A percentile compares a stretch with the other conserved stretches of the same genome.
Conservation (phyloP, 2,113 vertebrate species). For the Phyllopteryx taeniolatus region DNA sequence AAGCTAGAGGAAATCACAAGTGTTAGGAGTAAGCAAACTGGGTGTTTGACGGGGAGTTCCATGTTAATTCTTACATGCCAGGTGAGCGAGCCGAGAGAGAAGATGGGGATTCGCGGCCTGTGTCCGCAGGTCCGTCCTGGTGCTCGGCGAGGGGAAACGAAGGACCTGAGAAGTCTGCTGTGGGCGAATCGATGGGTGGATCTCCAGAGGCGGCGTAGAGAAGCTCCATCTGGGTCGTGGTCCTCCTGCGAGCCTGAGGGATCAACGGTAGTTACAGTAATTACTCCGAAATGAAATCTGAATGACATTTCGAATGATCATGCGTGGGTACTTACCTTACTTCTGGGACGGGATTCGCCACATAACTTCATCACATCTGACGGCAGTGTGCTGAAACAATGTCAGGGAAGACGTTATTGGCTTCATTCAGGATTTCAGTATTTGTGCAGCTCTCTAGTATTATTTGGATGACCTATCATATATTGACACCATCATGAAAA, state of each 20-base stretch:
- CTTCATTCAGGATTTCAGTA: no score
- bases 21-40: neutral
- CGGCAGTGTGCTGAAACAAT: conserved; percentile 79
- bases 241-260: conserved; percentile 87
- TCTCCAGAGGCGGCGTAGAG: conserved; percentile 88
- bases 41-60: neutral
- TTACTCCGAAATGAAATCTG: conserved; percentile 4
- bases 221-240: conserved; percentile 95
- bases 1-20: conserved; percentile 67
- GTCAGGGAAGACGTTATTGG: neutral
- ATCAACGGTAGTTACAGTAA: conserved; percentile 9
- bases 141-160: conserved; percentile 72
- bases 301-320: neutral
- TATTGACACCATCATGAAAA: no score
- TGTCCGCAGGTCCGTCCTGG: conserved; percentile 68
- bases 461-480: neutral
- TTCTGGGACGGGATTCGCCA: conserved; percentile 87
- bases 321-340: conserved; percentile 72
- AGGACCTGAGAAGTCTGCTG: conserved; percentile 75
- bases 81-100: conserved; percentile 79
- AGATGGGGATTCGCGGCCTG: conserved; percentile 80
- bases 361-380: conserved; percentile 94
- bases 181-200: conserved; percentile 68
- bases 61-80: conserved; percentile 80
- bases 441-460: no score